Percentiles rank a stretch among this genome's conserved stretches.
Conservation (phyloP, 37 sponge, comb jelly and placozoan genomes). For the Ephydatia muelleri region DNA sequence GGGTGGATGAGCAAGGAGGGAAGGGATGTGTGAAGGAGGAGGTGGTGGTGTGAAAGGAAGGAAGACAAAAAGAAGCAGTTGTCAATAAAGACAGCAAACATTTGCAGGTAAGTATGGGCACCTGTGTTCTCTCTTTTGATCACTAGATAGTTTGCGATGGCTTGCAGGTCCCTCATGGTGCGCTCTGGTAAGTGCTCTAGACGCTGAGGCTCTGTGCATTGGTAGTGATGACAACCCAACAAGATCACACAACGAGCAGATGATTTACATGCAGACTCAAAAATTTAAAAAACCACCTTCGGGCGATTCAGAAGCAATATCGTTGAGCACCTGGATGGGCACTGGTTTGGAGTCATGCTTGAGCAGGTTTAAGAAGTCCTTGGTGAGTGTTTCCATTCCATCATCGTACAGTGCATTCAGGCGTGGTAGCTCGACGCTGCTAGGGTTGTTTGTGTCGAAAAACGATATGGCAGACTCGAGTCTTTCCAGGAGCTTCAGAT, state of each 20-base stretch:
- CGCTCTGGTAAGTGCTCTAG: constrained; percentile 58
- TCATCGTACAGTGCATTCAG: constrained; percentile 32
- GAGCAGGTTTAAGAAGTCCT: constrained; percentile 65
- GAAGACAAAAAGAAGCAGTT: neutral
- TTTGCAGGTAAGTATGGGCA: neutral
- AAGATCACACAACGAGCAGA: no score
- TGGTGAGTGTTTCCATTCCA: constrained; percentile 58
- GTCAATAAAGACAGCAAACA: neutral
- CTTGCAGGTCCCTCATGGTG: constrained; percentile 54
- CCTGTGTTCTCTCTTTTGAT: no score
- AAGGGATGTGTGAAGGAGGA: neutral
- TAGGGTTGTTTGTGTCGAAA: constrained; percentile 62
- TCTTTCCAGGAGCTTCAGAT: constrained; percentile 58
- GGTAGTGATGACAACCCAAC: neutral
- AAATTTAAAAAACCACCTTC: constrained; percentile 52
- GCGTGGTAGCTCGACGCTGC: constrained; percentile 69
- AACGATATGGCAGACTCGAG: constrained; percentile 61
- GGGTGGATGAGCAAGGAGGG: no score
- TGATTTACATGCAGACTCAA: no score
- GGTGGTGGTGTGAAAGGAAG: neutral
- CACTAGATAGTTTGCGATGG: constrained; percentile 62
- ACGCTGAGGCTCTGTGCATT: constrained; percentile 41
- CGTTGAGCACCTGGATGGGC: constrained; percentile 59
- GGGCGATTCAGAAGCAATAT: constrained; percentile 52
- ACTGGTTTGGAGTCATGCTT: constrained; percentile 68